phyloP scores from a whole-genome alignment of 1,140 invertebrate species.

The Penaeus chinensis region DNA sequence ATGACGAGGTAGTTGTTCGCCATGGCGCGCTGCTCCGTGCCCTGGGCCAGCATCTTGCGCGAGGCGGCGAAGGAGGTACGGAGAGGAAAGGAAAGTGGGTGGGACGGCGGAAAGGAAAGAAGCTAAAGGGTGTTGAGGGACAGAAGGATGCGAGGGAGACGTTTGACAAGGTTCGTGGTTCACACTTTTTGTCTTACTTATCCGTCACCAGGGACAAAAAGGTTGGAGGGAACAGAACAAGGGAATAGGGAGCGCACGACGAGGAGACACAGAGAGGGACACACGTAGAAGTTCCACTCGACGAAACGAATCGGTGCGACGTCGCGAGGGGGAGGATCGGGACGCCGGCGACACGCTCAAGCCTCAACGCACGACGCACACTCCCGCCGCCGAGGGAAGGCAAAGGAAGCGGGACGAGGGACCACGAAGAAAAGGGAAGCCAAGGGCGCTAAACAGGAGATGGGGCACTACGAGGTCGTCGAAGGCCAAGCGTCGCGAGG shows the following conservation, averaged over 20 bases:
- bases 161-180: not conserved
- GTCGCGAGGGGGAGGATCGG: not conserved
- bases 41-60: constrained; percentile 44
- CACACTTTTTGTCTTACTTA: not conserved
- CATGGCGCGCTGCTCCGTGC: constrained; percentile 56
- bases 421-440: no score
- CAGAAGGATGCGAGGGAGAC: not conserved
- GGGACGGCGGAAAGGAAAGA: not conserved
- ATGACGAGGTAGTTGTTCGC: constrained; percentile 56
- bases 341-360: not conserved
- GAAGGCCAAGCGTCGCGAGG: not conserved
- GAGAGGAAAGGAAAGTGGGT: not conserved
- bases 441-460: no score
- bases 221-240: not conserved
- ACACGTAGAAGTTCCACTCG: not conserved
- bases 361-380: not conserved
- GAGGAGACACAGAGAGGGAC: not conserved
- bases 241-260: not conserved
- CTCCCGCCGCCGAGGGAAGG: not conserved
- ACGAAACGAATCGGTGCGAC: not conserved
- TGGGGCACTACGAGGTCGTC: no score
- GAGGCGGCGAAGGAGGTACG: not conserved
- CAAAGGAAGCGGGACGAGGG: no score
- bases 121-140: not conserved
- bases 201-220: not conserved